Percentiles rank a stretch among this genome's conserved stretches.
Conservation (phyloP, 1,140 invertebrate species). For the Subanguina moxae region DNA sequence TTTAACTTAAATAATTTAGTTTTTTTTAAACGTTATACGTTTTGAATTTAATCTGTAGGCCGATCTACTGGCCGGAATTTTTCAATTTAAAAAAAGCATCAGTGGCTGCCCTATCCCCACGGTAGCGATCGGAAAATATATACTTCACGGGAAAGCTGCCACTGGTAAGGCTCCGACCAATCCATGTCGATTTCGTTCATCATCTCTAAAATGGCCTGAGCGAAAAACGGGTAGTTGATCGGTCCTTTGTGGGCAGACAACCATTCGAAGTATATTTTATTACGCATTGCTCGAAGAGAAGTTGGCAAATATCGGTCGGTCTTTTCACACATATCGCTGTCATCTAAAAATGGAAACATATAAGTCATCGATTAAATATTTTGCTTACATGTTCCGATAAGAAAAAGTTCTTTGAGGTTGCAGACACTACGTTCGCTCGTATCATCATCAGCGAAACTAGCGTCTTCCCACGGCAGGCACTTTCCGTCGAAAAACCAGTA, state of each 20-base stretch:
- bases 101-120: no score
- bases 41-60: no score
- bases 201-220: neutral
- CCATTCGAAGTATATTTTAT: neutral
- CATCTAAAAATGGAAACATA: neutral
- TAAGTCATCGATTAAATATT: neutral
- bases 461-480: neutral
- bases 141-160: neutral
- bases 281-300: neutral
- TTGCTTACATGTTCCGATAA: neutral
- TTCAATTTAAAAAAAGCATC: no score
- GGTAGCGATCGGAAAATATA: no score
- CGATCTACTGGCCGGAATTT: no score
- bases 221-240: neutral
- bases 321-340: neutral
- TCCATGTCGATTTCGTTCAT: neutral
- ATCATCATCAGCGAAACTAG: neutral
- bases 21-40: no score
- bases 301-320: neutral
- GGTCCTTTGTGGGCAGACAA: neutral
- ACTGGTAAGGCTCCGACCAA: neutral
- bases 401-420: neutral
- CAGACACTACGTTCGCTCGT: neutral
- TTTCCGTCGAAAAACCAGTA: neutral
- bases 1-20: no score